A percentile compares a stretch with the other conserved stretches of the same genome.
These are phyloP conservation scores for Cordylochernes scorpioides DNA, from an alignment of 2,888 invertebrate genomes.

Conservation along the genomic window DNA sequence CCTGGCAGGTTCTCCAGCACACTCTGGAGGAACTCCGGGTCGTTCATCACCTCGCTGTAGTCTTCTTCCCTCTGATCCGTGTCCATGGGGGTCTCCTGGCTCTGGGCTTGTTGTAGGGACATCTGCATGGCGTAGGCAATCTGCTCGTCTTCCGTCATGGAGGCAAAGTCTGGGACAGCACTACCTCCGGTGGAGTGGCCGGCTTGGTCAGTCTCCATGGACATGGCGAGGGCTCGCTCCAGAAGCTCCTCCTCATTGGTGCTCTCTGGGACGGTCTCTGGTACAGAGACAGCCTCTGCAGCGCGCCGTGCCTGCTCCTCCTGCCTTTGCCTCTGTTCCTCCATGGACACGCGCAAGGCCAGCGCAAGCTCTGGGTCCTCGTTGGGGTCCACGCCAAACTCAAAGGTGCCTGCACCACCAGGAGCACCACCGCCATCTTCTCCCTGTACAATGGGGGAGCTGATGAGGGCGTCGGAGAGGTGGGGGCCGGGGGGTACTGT, in stretches of 20 bases:
- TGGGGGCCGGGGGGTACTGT: constrained; percentile 88
- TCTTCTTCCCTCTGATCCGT: constrained; percentile 33
- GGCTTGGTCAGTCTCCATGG: constrained; percentile 33
- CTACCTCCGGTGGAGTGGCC: constrained; percentile 14
- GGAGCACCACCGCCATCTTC: constrained; percentile 55
- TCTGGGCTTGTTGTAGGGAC: constrained; percentile 61
- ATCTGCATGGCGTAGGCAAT: constrained; percentile 97
- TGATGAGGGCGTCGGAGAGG: constrained; percentile 72
- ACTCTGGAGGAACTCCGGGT: constrained; percentile 69
- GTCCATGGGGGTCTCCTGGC: constrained; percentile 2
- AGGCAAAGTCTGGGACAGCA: constrained; percentile 43
- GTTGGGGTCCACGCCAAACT: constrained; percentile 98
- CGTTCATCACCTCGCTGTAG: constrained; percentile 77
- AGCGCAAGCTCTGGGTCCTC: constrained; percentile 96
- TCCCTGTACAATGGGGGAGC: constrained; percentile 79
- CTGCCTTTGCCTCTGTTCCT: constrained; percentile 72
- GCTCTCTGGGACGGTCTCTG: constrained; percentile 4
- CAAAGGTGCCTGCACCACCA: constrained; percentile 48
- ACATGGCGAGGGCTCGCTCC: constrained; percentile 73
- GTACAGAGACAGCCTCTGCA: too few species aligned
- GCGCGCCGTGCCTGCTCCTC: constrained; percentile 64
- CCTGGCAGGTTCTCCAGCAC: constrained; percentile 79
- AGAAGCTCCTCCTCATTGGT: constrained; percentile 51
- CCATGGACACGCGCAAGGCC: constrained; percentile 73
- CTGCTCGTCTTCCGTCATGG: constrained; percentile 96